These are phyloP conservation scores for Buphagus erythrorhynchus DNA, from an alignment of 2,797 vertebrate genomes.

Conservation along the genomic window DNA sequence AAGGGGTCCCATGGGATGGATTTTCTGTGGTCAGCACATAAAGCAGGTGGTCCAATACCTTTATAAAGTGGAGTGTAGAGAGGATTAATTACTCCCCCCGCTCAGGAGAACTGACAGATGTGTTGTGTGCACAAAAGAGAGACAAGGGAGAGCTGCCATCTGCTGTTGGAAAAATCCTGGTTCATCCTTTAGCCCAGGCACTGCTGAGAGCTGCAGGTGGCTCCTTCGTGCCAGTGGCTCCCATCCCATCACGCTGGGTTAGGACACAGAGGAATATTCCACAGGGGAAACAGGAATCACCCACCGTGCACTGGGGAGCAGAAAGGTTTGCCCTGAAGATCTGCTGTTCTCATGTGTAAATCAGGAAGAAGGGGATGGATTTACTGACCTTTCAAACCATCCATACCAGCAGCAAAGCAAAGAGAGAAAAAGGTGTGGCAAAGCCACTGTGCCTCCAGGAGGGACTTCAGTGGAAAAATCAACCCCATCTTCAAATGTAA, in stretches of 20 bases:
- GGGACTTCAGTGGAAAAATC: background rate
- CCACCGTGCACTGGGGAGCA: accelerated
- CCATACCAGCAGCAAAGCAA: background rate
- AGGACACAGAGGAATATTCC: background rate
- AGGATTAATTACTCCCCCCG: background rate
- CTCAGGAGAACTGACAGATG: background rate
- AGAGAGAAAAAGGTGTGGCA: background rate
- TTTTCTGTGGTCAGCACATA: background rate
- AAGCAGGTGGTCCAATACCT: background rate
- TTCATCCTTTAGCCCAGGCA: background rate
- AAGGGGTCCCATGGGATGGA: background rate
- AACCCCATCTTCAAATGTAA: background rate
- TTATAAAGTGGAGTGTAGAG: background rate
- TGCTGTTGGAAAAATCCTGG: slow-evolving; percentile 42
- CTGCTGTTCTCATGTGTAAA: background rate
- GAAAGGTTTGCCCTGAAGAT: background rate
- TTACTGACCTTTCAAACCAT: background rate
- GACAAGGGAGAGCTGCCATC: slow-evolving; percentile 60
- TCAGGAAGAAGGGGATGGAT: background rate
- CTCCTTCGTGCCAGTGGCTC: background rate
- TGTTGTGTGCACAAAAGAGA: background rate
- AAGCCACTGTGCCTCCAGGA: background rate
- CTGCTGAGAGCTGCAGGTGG: background rate
- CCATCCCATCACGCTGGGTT: background rate
- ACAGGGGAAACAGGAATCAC: background rate